Percentiles rank a stretch among this genome's conserved stretches.
phyloP scores from a whole-genome alignment of 2,888 invertebrate genomes.

The Zaprionus obscuricornis region DNA sequence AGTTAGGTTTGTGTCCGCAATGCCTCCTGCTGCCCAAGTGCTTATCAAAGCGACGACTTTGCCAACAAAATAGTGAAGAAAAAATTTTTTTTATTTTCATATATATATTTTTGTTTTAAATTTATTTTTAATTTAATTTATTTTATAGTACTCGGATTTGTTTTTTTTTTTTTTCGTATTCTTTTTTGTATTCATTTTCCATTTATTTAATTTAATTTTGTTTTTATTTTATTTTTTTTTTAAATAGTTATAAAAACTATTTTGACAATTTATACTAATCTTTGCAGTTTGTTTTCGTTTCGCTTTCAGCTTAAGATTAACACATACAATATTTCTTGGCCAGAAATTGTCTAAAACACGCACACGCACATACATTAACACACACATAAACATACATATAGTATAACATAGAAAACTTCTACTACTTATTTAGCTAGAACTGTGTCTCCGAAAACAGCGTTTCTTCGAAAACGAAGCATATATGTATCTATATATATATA shows the following conservation, averaged over 20 bases:
- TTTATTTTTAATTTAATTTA: slow-evolving; percentile 59
- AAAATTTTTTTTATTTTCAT: not conserved
- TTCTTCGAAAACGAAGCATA: slow-evolving; percentile 53
- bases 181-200: slow-evolving; percentile 45
- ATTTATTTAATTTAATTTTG: slow-evolving; percentile 58
- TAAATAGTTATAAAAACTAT: slow-evolving; percentile 75
- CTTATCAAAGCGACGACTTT: slow-evolving; percentile 85
- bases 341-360: slow-evolving; percentile 68
- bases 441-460: slow-evolving; percentile 37
- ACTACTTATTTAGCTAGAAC: slow-evolving; percentile 37
- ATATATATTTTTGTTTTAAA: slow-evolving; percentile 20
- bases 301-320: slow-evolving; percentile 55
- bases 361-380: slow-evolving; percentile 28
- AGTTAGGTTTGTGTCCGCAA: slow-evolving; percentile 80
- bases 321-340: slow-evolving; percentile 52
- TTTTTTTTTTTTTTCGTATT: slow-evolving; percentile 47
- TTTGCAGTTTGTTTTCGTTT: slow-evolving; percentile 59
- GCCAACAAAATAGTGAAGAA: slow-evolving; percentile 47
- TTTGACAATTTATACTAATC: slow-evolving; percentile 74
- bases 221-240: slow-evolving; percentile 51
- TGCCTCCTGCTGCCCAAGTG: slow-evolving; percentile 84
- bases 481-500: too few relatives aligned
- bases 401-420: too few relatives aligned
- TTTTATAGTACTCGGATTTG: slow-evolving; percentile 65
- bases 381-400: slow-evolving; percentile 27